Evolutionary conservation across 30 jellyfish, hydroid and myxozoan species (phyloP).

Genomic region (Mastigias papua): DNA sequence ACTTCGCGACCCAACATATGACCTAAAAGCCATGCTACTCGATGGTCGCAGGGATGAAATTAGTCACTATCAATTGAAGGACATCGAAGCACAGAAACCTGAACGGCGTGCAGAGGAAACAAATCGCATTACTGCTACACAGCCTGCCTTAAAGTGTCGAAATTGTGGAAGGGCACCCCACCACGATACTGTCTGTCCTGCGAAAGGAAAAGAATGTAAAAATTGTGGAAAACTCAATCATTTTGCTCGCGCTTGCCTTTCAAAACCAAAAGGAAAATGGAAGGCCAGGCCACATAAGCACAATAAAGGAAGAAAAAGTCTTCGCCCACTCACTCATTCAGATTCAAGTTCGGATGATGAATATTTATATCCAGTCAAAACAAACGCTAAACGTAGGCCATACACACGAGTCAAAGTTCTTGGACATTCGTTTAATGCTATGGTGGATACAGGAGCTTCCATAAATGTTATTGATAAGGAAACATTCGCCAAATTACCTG

Average conservation of each 20-base stretch:
- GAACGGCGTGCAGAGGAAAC: background rate
- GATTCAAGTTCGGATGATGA: constrained; percentile 14
- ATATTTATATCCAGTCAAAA: background rate
- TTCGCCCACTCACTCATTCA: no score
- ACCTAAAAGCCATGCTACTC: constrained; percentile 4
- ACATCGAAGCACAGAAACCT: background rate
- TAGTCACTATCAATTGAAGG: background rate
- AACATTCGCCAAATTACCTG: background rate
- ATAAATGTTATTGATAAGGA: constrained; percentile 43
- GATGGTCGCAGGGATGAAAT: constrained; percentile 24
- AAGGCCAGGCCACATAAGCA: background rate
- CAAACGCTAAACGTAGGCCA: constrained; percentile 2
- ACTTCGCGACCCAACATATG: background rate
- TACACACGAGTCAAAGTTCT: constrained; percentile 32
- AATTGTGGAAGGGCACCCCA: constrained; percentile 25
- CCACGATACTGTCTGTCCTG: constrained; percentile 18
- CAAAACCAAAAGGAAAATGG: background rate
- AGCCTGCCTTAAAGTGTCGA: no score
- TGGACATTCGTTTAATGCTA: background rate
- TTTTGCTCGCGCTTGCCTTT: constrained; percentile 1
- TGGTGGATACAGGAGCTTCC: constrained; percentile 38
- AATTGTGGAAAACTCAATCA: background rate
- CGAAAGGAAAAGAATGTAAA: constrained; percentile 11
- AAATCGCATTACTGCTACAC: background rate
- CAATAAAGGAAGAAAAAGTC: no score